Evolutionary conservation across 2,797 vertebrate genomes (phyloP).

Genomic region (Melanogrammus aeglefinus): DNA sequence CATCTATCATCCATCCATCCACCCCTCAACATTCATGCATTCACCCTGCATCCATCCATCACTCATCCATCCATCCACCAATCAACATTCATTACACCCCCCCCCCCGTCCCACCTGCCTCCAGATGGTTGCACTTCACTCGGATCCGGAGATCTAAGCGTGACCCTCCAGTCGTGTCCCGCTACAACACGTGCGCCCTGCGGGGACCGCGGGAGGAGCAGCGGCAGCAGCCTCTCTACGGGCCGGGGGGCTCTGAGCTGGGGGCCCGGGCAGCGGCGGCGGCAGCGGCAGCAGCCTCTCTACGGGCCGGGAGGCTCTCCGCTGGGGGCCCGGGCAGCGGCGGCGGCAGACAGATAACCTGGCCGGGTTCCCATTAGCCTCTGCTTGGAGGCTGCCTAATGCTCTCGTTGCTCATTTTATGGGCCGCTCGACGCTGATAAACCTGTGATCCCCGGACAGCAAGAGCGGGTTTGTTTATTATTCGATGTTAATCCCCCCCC

Average conservation of each 20-base stretch:
- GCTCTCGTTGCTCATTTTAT: conserved; percentile 34
- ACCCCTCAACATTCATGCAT: background rate
- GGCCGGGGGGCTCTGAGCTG: conserved; percentile 54
- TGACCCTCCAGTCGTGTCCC: conserved; percentile 53
- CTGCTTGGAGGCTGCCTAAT: conserved; percentile 27
- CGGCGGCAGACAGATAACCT: conserved; percentile 59
- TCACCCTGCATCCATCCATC: background rate
- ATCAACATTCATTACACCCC: no score
- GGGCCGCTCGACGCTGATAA: conserved; percentile 26
- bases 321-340: conserved; percentile 35
- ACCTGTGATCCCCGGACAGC: conserved; percentile 20
- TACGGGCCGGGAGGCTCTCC: conserved; percentile 60
- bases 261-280: conserved; percentile 50
- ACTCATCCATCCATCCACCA: no score
- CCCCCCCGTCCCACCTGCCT: background rate
- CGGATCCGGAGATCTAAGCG: background rate
- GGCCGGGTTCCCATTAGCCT: conserved; percentile 34
- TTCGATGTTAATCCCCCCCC: conserved; percentile 16
- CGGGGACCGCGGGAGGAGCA: conserved; percentile 63
- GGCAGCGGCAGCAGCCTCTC: conserved; percentile 61
- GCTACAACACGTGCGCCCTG: conserved; percentile 55
- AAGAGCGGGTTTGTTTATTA: conserved; percentile 23
- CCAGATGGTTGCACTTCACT: conserved; percentile 37
- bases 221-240: conserved; percentile 51
- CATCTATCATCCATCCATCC: no score